Evolutionary conservation across 2,797 vertebrate genomes (phyloP).

Genomic region (Arvicola amphibius): DNA sequence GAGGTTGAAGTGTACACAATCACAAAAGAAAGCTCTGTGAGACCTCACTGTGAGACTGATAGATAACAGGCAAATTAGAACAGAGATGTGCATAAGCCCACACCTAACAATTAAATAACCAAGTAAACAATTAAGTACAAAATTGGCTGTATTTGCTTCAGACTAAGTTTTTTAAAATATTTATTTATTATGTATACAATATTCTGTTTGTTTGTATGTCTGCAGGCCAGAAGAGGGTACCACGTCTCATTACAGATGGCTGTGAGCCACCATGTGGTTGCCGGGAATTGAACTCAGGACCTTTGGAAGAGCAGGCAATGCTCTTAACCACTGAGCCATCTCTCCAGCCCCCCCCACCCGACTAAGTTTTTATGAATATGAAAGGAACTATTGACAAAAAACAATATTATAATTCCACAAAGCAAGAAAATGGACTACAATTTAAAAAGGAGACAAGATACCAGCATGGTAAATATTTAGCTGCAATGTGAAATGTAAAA

Average conservation of each 20-base stretch:
- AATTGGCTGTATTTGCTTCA: background rate
- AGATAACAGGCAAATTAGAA: constrained; percentile 15
- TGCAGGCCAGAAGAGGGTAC: no score
- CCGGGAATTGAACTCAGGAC: no score
- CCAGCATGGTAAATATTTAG: background rate
- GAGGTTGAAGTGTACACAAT: background rate
- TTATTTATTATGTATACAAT: no score
- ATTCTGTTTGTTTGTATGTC: no score
- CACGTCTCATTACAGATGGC: no score
- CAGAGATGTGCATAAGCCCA: background rate
- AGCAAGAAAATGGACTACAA: constrained; percentile 17
- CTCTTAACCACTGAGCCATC: no score
- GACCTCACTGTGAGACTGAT: background rate
- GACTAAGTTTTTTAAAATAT: constrained; percentile 39
- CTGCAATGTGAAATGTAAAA: background rate
- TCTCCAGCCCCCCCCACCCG: no score
- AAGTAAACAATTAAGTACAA: constrained; percentile 50
- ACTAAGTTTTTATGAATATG: constrained; percentile 25
- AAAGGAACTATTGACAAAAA: background rate
- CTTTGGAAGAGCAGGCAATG: no score
- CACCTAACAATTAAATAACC: background rate
- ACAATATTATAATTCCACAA: background rate
- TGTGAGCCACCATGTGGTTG: no score
- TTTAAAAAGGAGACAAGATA: background rate
- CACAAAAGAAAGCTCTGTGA: background rate